These are phyloP conservation scores for Chrysopilus asiliformis DNA, from an alignment of 2,888 invertebrate species.

Conservation along the genomic window DNA sequence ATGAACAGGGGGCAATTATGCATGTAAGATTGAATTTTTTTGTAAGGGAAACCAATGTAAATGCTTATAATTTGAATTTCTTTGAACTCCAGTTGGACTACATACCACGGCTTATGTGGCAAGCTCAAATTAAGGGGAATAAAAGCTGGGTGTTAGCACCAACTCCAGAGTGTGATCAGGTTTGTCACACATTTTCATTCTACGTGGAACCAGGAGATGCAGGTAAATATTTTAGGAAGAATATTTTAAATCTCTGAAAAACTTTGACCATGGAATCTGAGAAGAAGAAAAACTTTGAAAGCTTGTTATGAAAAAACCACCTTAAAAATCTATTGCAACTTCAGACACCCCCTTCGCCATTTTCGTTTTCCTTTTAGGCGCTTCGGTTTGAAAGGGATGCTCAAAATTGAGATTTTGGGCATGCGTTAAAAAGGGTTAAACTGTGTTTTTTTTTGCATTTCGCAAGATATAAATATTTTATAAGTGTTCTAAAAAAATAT, in stretches of 20 bases:
- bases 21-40: slow-evolving; percentile 49
- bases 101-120: slow-evolving; percentile 85
- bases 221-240: slow-evolving; percentile 38
- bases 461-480: too few relatives aligned
- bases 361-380: too few relatives aligned
- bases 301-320: too few relatives aligned
- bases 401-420: too few relatives aligned
- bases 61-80: slow-evolving; percentile 1
- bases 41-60: too few relatives aligned
- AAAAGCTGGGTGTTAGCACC: slow-evolving; percentile 78
- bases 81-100: slow-evolving; percentile 61
- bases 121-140: slow-evolving; percentile 74
- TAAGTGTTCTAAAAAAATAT: too few relatives aligned
- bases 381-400: too few relatives aligned
- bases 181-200: slow-evolving; percentile 60
- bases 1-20: slow-evolving; percentile 79
- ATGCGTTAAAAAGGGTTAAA: too few relatives aligned
- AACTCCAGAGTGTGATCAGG: slow-evolving; percentile 71
- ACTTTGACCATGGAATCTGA: neutral
- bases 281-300: neutral
- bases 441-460: too few relatives aligned
- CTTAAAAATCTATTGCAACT: too few relatives aligned
- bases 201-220: slow-evolving; percentile 78
- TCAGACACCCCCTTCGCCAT: too few relatives aligned
- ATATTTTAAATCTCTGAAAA: slow-evolving; percentile 3